A percentile compares a stretch with the other conserved stretches of the same genome.
Evolutionary conservation across 2,888 invertebrate genomes (phyloP).

Genomic region (Cataglyphis altisquamis): DNA sequence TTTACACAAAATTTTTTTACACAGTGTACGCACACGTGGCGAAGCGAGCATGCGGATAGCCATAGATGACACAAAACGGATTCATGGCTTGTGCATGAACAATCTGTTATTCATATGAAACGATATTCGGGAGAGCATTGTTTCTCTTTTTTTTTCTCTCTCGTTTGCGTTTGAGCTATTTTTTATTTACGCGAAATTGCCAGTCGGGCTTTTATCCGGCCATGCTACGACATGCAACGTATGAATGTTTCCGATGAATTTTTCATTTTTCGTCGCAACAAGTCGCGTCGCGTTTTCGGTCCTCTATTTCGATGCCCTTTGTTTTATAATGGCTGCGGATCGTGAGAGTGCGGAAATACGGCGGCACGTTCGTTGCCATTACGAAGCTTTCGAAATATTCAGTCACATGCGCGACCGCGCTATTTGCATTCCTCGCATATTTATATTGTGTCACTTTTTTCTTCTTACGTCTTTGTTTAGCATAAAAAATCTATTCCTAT

Average conservation of each 20-base stretch:
- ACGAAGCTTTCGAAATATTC: constrained; percentile 14
- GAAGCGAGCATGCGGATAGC: background rate
- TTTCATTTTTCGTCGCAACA: constrained; percentile 42
- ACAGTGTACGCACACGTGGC: background rate
- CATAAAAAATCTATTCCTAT: background rate
- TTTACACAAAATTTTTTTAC: too few species aligned
- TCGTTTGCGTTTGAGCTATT: constrained; percentile 28
- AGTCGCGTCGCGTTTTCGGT: constrained; percentile 20
- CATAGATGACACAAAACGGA: constrained; percentile 5
- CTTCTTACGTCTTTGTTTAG: background rate
- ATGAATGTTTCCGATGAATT: constrained; percentile 44
- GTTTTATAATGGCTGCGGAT: constrained; percentile 39
- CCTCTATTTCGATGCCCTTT: constrained; percentile 23
- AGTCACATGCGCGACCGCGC: background rate
- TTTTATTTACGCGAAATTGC: constrained; percentile 42
- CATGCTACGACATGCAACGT: constrained; percentile 3
- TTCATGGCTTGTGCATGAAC: constrained; percentile 24
- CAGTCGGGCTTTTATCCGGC: constrained; percentile 18
- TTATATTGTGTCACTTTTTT: background rate
- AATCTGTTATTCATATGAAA: constrained; percentile 28
- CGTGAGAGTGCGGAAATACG: background rate
- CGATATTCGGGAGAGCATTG: constrained; percentile 13
- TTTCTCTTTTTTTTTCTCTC: background rate
- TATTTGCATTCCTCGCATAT: constrained; percentile 14
- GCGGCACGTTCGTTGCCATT: background rate